These are phyloP conservation scores for Fukomys damarensis DNA, from an alignment of 2,113 vertebrate genomes.

Conservation along the genomic window DNA sequence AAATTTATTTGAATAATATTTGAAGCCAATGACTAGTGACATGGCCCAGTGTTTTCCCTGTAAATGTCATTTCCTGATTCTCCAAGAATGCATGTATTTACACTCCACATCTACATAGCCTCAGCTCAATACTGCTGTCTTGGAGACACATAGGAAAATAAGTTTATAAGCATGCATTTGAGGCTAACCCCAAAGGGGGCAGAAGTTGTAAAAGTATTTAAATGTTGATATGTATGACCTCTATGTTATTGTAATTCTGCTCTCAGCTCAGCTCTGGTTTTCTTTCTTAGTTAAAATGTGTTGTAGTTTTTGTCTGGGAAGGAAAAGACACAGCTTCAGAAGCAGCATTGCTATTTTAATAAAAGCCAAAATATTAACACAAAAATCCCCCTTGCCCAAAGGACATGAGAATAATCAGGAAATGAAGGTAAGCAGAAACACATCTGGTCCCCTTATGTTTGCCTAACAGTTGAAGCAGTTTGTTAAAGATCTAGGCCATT, in stretches of 20 bases:
- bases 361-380: background rate
- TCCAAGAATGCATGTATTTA: background rate
- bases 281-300: background rate
- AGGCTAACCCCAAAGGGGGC: background rate
- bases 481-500: slow-evolving; percentile 9
- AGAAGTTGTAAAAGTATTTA: background rate
- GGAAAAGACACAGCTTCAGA: background rate
- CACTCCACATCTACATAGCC: background rate
- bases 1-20: background rate
- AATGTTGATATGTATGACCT: background rate
- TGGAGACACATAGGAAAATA: background rate
- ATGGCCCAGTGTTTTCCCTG: background rate
- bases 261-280: background rate
- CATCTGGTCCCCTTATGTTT: slow-evolving; percentile 30
- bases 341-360: background rate
- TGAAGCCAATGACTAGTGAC: background rate
- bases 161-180: background rate
- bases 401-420: background rate
- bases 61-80: background rate
- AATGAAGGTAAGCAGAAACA: slow-evolving; percentile 22
- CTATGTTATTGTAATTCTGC: background rate
- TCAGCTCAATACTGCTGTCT: background rate
- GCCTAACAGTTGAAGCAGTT: background rate
- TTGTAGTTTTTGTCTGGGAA: background rate
- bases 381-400: background rate